Conservation (phyloP, 2,888 invertebrate genomes). For the Diadegma fenestrale region DNA sequence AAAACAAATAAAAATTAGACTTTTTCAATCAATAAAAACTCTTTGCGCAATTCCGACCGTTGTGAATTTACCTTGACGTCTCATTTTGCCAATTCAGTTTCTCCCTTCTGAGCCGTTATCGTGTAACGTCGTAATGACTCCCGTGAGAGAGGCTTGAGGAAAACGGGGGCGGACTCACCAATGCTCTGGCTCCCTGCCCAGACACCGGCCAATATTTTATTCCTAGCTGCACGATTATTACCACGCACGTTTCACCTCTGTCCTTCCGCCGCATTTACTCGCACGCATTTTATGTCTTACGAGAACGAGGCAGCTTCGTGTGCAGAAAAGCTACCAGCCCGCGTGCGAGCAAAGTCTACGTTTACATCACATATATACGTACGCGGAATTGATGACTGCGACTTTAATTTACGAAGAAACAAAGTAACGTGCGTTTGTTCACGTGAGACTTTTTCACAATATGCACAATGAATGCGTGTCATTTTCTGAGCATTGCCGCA, state of each 20-base stretch:
- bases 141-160: constrained; percentile 73
- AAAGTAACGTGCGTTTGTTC: constrained; percentile 15
- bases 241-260: constrained; percentile 60
- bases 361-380: background rate
- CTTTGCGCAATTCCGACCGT: background rate
- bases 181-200: constrained; percentile 73
- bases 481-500: constrained; percentile 1
- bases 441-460: constrained; percentile 9
- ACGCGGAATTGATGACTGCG: constrained; percentile 14
- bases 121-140: constrained; percentile 80
- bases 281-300: constrained; percentile 51
- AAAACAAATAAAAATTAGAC: background rate
- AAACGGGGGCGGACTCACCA: constrained; percentile 71
- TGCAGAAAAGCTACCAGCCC: background rate
- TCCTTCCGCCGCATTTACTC: constrained; percentile 44
- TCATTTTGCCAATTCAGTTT: constrained; percentile 53
- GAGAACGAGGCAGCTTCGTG: constrained; percentile 32
- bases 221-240: constrained; percentile 52
- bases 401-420: constrained; percentile 27
- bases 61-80: constrained; percentile 50
- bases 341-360: background rate
- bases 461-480: constrained; percentile 28
- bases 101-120: constrained; percentile 68
- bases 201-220: constrained; percentile 56
- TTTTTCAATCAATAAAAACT: background rate